Evolutionary conservation across 2,888 invertebrate genomes (phyloP).

Genomic region (Pterobdella sp.): DNA sequence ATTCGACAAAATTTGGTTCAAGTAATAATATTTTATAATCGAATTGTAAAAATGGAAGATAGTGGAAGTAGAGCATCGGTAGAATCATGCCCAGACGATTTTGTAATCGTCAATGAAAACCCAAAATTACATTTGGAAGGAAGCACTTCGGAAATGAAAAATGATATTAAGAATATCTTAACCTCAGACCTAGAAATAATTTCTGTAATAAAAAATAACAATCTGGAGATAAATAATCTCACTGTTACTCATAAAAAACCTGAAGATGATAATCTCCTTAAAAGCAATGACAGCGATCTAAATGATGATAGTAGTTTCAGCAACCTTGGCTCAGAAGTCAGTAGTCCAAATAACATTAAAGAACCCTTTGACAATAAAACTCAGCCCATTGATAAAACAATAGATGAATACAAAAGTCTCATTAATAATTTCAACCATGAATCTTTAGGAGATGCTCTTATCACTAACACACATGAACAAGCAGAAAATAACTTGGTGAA

Average conservation of each 20-base stretch:
- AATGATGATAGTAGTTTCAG: background rate
- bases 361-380: no score
- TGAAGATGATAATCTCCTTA: background rate
- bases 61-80: slow-evolving; percentile 60
- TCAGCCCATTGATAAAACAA: no score
- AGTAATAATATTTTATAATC: background rate
- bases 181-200: slow-evolving; percentile 37
- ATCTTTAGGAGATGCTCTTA: no score
- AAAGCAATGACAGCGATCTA: slow-evolving; percentile 10
- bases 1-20: no score
- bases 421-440: no score
- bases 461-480: background rate
- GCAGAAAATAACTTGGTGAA: background rate
- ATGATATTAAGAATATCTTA: slow-evolving; percentile 59
- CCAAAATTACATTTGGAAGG: slow-evolving; percentile 58
- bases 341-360: no score
- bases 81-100: slow-evolving; percentile 66
- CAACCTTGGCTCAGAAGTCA: background rate
- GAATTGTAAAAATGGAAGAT: slow-evolving; percentile 45
- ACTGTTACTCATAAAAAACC: background rate
- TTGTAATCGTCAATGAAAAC: slow-evolving; percentile 59
- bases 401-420: no score
- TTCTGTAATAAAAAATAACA: background rate
- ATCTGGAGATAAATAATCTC: no score
- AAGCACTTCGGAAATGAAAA: slow-evolving; percentile 60